Conservation (phyloP, 1,140 invertebrate species). For the Aphelenchoides avenae region DNA sequence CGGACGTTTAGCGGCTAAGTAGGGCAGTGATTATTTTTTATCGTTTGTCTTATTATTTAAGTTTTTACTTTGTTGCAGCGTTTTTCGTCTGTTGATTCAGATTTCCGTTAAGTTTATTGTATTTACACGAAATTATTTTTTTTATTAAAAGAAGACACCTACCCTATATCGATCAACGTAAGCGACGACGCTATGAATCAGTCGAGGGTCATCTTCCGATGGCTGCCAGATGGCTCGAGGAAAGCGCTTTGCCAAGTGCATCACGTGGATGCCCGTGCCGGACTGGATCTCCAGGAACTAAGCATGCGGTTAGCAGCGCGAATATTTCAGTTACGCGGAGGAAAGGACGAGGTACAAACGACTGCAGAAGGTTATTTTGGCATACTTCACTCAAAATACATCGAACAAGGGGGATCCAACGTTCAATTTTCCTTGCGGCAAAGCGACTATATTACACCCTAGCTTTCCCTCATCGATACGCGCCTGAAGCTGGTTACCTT, state of each 20-base stretch:
- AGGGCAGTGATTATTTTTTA: constrained; percentile 27
- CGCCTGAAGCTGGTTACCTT: constrained; percentile 23
- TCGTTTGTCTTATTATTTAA: constrained; percentile 10
- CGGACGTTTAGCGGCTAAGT: constrained; percentile 68
- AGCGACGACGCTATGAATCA: constrained; percentile 70
- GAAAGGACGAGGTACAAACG: no score
- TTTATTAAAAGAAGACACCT: constrained; percentile 14
- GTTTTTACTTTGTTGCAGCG: background rate
- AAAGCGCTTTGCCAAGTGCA: constrained; percentile 72
- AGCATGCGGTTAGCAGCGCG: no score
- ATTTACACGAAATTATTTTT: background rate
- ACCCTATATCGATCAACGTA: constrained; percentile 64
- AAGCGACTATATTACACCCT: background rate
- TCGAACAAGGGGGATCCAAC: no score
- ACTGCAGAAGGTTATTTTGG: constrained; percentile 28
- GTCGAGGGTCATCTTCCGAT: constrained; percentile 68
- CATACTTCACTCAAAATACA: no score
- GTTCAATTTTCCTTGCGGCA: no score
- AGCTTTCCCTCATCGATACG: background rate
- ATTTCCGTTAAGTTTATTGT: constrained; percentile 3
- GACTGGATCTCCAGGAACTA: constrained; percentile 74
- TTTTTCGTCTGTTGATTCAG: no score
- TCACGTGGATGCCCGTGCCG: constrained; percentile 76
- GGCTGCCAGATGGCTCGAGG: constrained; percentile 73
- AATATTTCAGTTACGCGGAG: no score